Conservation (phyloP, 1,140 invertebrate genomes). For the Drosophila fuyamai region DNA sequence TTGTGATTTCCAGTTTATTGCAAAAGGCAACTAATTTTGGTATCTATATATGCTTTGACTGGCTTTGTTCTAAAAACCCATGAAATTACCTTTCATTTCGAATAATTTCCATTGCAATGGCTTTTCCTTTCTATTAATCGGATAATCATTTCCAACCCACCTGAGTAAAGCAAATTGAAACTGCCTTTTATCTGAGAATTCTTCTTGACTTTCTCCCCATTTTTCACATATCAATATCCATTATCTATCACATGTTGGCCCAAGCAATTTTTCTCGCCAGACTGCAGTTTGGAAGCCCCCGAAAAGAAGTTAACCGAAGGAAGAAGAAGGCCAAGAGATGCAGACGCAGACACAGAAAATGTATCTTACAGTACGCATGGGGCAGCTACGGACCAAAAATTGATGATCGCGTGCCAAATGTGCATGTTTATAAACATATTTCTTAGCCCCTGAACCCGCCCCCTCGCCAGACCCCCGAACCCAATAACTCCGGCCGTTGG, state of each 20-base stretch:
- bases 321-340: slow-evolving; percentile 43
- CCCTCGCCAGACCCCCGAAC: slow-evolving; percentile 7
- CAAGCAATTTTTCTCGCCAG: slow-evolving; percentile 25
- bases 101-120: slow-evolving; percentile 4
- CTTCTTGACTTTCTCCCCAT: slow-evolving; percentile 41
- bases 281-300: slow-evolving; percentile 2
- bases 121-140: slow-evolving; percentile 41
- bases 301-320: slow-evolving; percentile 1
- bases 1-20: too few species aligned
- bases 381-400: slow-evolving; percentile 62
- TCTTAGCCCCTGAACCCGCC: slow-evolving; percentile 42
- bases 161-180: slow-evolving; percentile 22
- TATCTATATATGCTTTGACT: too few species aligned
- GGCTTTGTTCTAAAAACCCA: too few species aligned
- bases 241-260: slow-evolving; percentile 35
- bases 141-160: neutral
- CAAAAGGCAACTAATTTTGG: too few species aligned
- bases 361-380: slow-evolving; percentile 66
- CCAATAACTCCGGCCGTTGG: slow-evolving; percentile 31
- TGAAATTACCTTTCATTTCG: neutral
- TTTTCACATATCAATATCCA: slow-evolving; percentile 43
- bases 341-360: slow-evolving; percentile 58
- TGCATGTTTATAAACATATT: slow-evolving; percentile 82
- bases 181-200: slow-evolving; percentile 23
- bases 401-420: slow-evolving; percentile 82